phyloP scores from a whole-genome alignment of 2,113 vertebrate species.

The Lophura nycthemera region DNA sequence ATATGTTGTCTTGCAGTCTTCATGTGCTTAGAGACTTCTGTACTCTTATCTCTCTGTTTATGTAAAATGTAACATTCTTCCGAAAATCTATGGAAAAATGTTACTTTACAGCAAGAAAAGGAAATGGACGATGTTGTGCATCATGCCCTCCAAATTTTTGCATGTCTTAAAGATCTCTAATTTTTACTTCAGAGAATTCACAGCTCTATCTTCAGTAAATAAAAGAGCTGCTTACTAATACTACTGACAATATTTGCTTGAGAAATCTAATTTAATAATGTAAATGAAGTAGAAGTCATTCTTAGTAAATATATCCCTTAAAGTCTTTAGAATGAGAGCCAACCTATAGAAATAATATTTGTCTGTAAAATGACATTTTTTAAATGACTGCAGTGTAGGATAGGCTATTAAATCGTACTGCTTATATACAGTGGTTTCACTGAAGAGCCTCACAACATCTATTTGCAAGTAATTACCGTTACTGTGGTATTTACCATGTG shows the following conservation, averaged over 20 bases:
- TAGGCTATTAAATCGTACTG: conserved; percentile 12
- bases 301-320: conserved; percentile 41
- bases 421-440: conserved; percentile 10
- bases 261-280: conserved; percentile 60
- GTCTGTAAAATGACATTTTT: conserved; percentile 25
- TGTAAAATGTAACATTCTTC: not conserved
- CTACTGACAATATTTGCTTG: conserved; percentile 39
- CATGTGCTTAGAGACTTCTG: not conserved
- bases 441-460: conserved; percentile 32
- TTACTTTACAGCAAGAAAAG: not conserved
- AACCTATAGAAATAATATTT: conserved; percentile 42
- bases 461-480: conserved; percentile 39
- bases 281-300: conserved; percentile 53
- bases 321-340: conserved; percentile 35
- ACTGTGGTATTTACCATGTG: conserved; percentile 1
- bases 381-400: conserved; percentile 18
- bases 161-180: not conserved
- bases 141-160: conserved; percentile 5
- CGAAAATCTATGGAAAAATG: not conserved
- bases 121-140: not conserved
- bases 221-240: conserved; percentile 43
- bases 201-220: not conserved
- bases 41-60: not conserved
- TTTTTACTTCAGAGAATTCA: conserved; percentile 43
- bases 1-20: not conserved